A percentile compares a stretch with the other conserved stretches of the same genome.
Evolutionary conservation across 2,797 vertebrate genomes (phyloP).

Genomic region (Manis crassicaudata): DNA sequence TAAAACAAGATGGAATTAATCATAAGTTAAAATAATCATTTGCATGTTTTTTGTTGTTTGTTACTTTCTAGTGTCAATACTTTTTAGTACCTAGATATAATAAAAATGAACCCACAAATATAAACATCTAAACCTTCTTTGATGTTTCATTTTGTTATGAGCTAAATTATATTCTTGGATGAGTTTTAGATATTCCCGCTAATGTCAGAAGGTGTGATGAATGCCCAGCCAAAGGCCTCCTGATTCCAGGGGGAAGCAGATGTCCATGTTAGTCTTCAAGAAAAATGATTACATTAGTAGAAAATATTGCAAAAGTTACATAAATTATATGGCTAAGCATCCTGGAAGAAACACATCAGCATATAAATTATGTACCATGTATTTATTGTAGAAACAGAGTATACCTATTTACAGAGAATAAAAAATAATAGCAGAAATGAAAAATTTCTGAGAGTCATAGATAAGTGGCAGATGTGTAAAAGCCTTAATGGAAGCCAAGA

Average conservation of each 20-base stretch:
- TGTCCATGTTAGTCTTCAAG: constrained; percentile 28
- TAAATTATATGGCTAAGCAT: not conserved
- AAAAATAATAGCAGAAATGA: constrained; percentile 13
- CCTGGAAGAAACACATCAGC: not conserved
- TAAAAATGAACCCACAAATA: not conserved
- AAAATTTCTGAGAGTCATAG: not conserved
- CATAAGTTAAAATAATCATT: not conserved
- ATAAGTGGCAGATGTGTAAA: constrained; percentile 14
- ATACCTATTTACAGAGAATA: not conserved
- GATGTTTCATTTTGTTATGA: constrained; percentile 29
- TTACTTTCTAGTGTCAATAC: not conserved
- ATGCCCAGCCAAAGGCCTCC: constrained; percentile 63
- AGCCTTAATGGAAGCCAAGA: constrained; percentile 5
- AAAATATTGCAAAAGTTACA: constrained; percentile 43
- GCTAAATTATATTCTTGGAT: constrained; percentile 57
- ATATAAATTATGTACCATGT: not conserved
- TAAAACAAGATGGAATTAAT: not conserved
- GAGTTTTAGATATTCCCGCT: constrained; percentile 44
- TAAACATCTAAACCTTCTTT: not conserved
- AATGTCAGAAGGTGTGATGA: constrained; percentile 58
- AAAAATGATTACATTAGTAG: constrained; percentile 53
- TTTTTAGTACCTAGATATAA: constrained; percentile 26
- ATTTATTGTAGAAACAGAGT: not conserved
- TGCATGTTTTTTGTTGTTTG: not conserved
- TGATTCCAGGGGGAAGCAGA: constrained; percentile 61